Conservation (phyloP, 1,140 invertebrate species). For the Procambarus clarkii region DNA sequence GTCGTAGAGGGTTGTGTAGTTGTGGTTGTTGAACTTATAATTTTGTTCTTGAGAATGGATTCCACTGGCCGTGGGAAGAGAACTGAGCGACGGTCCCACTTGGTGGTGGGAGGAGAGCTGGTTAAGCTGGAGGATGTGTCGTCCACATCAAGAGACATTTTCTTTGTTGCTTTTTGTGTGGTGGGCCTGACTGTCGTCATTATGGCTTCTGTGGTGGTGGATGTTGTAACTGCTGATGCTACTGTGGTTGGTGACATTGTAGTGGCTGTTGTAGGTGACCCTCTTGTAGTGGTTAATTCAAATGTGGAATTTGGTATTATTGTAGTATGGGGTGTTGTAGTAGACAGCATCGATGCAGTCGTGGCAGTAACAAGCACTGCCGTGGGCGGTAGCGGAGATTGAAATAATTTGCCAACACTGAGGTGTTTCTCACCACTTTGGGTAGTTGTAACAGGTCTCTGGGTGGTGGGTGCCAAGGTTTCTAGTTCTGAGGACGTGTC, state of each 20-base stretch:
- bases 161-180: not conserved
- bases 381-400: not conserved
- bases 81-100: constrained; percentile 31
- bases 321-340: not conserved
- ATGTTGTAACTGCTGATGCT: not conserved
- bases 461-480: not conserved
- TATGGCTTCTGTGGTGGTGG: not conserved
- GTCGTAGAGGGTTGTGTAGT: not conserved
- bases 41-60: not conserved
- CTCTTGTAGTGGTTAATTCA: not conserved
- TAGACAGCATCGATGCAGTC: too few species aligned
- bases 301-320: not conserved
- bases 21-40: constrained; percentile 6
- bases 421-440: not conserved
- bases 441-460: not conserved
- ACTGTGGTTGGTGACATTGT: not conserved
- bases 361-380: not conserved
- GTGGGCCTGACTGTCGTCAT: not conserved
- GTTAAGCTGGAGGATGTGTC: not conserved
- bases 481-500: not conserved
- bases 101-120: not conserved
- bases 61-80: constrained; percentile 40
- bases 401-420: not conserved
- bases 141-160: not conserved
- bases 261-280: not conserved